phyloP scores from a whole-genome alignment of 2,888 invertebrate genomes.

The Blera fallax region DNA sequence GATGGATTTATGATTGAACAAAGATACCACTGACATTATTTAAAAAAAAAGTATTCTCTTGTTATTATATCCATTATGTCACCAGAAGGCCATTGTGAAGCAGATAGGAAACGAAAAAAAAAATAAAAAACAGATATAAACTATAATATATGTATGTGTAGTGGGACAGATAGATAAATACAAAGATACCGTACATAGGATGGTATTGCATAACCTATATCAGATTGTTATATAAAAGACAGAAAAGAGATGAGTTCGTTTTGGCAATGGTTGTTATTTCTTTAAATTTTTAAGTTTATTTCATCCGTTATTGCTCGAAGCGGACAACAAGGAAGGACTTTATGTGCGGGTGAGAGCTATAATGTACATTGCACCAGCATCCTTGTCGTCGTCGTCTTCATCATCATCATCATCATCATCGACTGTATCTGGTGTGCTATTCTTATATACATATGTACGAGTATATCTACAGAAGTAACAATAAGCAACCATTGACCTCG shows the following conservation, averaged over 20 bases:
- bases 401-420: slow-evolving; percentile 43
- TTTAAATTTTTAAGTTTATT: slow-evolving; percentile 59
- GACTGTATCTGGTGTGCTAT: slow-evolving; percentile 34
- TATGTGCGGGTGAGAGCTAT: slow-evolving; percentile 58
- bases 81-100: slow-evolving; percentile 25
- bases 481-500: slow-evolving; percentile 70
- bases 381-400: slow-evolving; percentile 36
- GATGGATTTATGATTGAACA: slow-evolving; percentile 33
- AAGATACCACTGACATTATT: slow-evolving; percentile 16
- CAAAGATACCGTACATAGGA: slow-evolving; percentile 9
- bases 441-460: background rate
- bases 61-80: slow-evolving; percentile 41
- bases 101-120: no score
- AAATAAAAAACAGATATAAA: slow-evolving; percentile 53
- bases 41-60: slow-evolving; percentile 9
- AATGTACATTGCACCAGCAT: slow-evolving; percentile 52
- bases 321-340: slow-evolving; percentile 49
- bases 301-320: slow-evolving; percentile 60
- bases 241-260: slow-evolving; percentile 30
- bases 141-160: slow-evolving; percentile 53
- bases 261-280: slow-evolving; percentile 64
- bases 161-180: slow-evolving; percentile 49
- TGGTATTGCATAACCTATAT: slow-evolving; percentile 63
- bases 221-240: slow-evolving; percentile 29
- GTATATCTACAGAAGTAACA: slow-evolving; percentile 9